Base-by-base conservation (phyloP, 2,113 vertebrate genomes). In the Triplophysa rosa region DNA sequence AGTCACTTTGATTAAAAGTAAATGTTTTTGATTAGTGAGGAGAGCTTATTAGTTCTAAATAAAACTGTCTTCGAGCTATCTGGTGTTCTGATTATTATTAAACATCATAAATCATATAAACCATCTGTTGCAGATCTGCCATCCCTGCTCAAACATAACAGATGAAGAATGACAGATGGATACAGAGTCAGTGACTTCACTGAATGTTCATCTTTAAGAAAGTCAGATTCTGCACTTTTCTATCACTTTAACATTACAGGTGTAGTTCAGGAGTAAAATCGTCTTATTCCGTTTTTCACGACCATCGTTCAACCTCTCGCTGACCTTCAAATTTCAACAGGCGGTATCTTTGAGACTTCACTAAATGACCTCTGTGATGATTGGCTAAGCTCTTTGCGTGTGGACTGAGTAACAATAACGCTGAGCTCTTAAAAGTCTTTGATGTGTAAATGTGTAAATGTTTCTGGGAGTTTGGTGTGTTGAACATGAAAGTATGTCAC, bases 31-130 rank as follows among this genome's bases (percentile, higher is more conserved):
- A 33, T 33, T 33, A 33, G 33, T 33, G 33, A 33, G 5, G 33
- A 33, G 33, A 33, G 26, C 26, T 26, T 26, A 26, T 26, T 26
- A 26, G 26, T 26, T n/a, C n/a, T n/a, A n/a, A 40, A 71, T 29
- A 12, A 40, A 23, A n/a, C 17, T 8, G 29, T 37, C 52, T 58
- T 58, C 24, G 16, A 14, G 52, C 26, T 58, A 59, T 23, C 52
- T 58, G 69, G 68, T 47, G 52, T 70, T 49, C 47, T 59, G 70
- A 72, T 72, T 59, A n/a, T 40, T 42, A 24, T 23, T 73, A 42
- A 74, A 47, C 42, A 73, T n/a, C n/a, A n/a, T n/a, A n/a, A n/a
- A n/a, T n/a, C n/a, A n/a, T n/a, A n/a, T 2, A 26, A 74, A 74
- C 45, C 71, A 45, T 74, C 71, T 62, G 70, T 45, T 73, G 33